Percentiles rank a stretch among this genome's conserved stretches.
Evolutionary conservation across 2,113 vertebrate genomes (phyloP).

Genomic region (Bos taurus): ARS-UCD2.0 NC_037338.1:6346501-6347000

Average conservation of each 20-base stretch:
- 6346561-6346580: not conserved
- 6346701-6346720: not conserved
- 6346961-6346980: not conserved
- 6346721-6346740: not conserved
- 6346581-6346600: not conserved
- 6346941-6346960: not conserved
- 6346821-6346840: not conserved
- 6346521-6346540: not conserved
- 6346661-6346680: not conserved
- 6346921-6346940: not conserved
- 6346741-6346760: not conserved
- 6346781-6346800: not conserved
- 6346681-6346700: not conserved
- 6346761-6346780: not conserved
- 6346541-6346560: not conserved
- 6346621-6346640: not conserved
- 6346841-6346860: not conserved
- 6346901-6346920: not conserved
- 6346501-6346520: not conserved
- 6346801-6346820: not conserved
- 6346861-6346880: not conserved
- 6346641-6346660: not conserved
- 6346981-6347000: not conserved
- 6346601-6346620: not conserved
- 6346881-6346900: not conserved